phyloP scores from a whole-genome alignment of 2,797 vertebrate genomes.

The Sebastes hubbsi region DNA sequence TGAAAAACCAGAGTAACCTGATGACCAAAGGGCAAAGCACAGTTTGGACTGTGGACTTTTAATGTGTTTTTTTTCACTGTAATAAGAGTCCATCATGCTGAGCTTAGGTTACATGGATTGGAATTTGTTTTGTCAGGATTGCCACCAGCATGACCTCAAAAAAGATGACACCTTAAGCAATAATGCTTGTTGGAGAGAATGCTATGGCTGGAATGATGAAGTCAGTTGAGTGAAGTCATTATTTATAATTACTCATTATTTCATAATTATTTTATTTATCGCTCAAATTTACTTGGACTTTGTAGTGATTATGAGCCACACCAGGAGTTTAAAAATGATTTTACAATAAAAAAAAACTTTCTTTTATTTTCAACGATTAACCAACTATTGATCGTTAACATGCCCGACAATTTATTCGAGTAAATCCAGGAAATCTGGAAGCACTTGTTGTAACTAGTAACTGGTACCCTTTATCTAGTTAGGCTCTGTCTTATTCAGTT shows the following conservation, averaged over 20 bases:
- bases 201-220: not conserved
- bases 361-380: not conserved
- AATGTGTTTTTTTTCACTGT: not conserved
- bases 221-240: not conserved
- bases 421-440: not conserved
- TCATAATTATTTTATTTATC: not conserved
- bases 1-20: not conserved
- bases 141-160: not conserved
- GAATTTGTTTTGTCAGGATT: slow-evolving; percentile 7
- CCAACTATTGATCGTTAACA: not conserved
- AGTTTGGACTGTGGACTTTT: not conserved
- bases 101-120: not conserved
- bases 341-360: too few relatives aligned
- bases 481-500: not conserved
- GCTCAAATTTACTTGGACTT: not conserved
- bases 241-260: not conserved
- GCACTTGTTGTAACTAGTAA: not conserved
- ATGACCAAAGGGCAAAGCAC: not conserved
- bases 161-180: not conserved
- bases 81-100: slow-evolving; percentile 9
- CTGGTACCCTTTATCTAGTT: not conserved
- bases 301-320: not conserved
- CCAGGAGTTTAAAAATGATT: not conserved
- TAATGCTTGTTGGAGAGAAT: not conserved
- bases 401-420: too few relatives aligned